phyloP scores from a whole-genome alignment of 2,888 invertebrate genomes.

The Drosophila phalerata region DNA sequence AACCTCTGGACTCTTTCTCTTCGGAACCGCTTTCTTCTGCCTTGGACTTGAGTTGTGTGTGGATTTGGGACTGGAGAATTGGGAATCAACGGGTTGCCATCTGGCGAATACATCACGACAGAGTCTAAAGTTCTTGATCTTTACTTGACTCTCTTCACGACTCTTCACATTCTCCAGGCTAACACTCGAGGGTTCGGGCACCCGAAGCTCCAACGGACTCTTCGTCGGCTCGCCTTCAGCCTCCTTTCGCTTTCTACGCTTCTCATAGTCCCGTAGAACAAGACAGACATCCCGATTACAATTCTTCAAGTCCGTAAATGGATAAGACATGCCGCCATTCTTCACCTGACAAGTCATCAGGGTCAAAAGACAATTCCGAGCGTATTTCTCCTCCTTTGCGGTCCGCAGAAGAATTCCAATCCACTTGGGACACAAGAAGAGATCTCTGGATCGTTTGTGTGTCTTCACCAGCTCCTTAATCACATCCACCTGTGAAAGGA shows the following conservation, averaged over 20 bases:
- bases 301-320: slow-evolving; percentile 19
- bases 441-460: neutral
- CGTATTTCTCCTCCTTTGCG: slow-evolving; percentile 29
- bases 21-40: neutral
- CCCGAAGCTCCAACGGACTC: slow-evolving; percentile 5
- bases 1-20: neutral
- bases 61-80: neutral
- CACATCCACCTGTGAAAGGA: neutral
- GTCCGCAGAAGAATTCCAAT: slow-evolving; percentile 3
- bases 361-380: slow-evolving; percentile 21
- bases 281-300: slow-evolving; percentile 8
- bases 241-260: neutral
- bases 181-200: slow-evolving; percentile 23
- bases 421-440: slow-evolving; percentile 33
- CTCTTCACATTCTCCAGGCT: neutral
- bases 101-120: neutral
- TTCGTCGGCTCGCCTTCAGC: too few relatives aligned
- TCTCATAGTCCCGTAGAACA: slow-evolving; percentile 13
- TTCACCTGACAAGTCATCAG: slow-evolving; percentile 30
- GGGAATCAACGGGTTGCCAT: neutral
- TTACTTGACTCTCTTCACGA: neutral
- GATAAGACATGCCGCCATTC: neutral
- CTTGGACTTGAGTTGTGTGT: neutral
- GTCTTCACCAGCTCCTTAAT: neutral
- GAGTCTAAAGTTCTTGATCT: neutral